phyloP scores from a whole-genome alignment of 1,140 invertebrate species.

The Cardiocondyla obscurior region DNA sequence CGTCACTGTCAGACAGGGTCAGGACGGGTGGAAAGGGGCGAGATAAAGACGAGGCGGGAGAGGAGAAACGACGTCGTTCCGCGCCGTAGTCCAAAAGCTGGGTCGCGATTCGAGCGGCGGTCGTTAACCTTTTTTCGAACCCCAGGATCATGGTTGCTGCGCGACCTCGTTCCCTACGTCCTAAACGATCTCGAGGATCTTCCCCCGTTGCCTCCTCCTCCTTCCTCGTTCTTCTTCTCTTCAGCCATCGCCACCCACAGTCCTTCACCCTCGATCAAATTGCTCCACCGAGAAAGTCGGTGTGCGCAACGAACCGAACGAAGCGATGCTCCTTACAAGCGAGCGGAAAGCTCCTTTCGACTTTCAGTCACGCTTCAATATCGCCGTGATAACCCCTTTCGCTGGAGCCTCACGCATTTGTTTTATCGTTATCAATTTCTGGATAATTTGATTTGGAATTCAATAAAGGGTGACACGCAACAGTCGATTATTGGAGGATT shows the following conservation, averaged over 20 bases:
- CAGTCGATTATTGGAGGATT: background rate
- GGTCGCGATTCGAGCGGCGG: constrained; percentile 53
- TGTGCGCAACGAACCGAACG: constrained; percentile 34
- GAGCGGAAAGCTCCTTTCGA: background rate
- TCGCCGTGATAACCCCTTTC: background rate
- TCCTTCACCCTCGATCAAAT: constrained; percentile 35
- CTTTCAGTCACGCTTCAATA: background rate
- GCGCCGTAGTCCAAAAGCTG: constrained; percentile 41
- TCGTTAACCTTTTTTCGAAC: constrained; percentile 59
- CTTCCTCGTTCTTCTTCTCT: too few species aligned
- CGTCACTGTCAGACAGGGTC: constrained; percentile 35
- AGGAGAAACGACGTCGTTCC: constrained; percentile 35
- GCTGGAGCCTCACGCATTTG: background rate
- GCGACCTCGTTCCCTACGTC: constrained; percentile 45
- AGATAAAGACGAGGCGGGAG: constrained; percentile 26
- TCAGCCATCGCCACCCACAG: background rate
- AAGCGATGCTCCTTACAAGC: constrained; percentile 15
- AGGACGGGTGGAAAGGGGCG: constrained; percentile 38
- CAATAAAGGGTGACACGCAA: background rate
- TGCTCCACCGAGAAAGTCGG: constrained; percentile 34
- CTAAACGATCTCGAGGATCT: constrained; percentile 29
- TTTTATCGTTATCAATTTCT: background rate
- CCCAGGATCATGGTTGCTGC: constrained; percentile 47
- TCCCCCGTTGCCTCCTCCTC: background rate
- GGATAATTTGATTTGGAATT: background rate